These are phyloP conservation scores for Cephus pulcher DNA, from an alignment of 2,888 invertebrate genomes.

Conservation along the genomic window DNA sequence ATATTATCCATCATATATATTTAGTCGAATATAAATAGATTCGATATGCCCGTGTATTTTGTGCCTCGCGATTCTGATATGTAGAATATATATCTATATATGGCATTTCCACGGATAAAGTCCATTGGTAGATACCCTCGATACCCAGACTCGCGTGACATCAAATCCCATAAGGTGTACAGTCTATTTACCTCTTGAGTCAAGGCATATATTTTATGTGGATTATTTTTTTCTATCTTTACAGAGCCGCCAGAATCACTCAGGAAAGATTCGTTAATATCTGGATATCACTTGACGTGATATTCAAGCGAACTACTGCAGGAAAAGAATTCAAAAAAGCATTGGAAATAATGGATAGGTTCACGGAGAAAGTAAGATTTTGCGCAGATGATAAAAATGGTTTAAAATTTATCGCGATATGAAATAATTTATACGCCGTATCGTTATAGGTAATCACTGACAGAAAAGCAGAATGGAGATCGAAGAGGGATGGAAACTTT, in stretches of 20 bases:
- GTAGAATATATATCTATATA: too few relatives aligned
- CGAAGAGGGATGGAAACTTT: slow-evolving; percentile 37
- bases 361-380: slow-evolving; percentile 67
- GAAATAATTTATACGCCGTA: not conserved
- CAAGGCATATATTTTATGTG: too few relatives aligned
- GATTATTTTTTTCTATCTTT: slow-evolving; percentile 16
- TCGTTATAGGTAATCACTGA: slow-evolving; percentile 48
- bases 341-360: slow-evolving; percentile 68
- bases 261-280: slow-evolving; percentile 66
- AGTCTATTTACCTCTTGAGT: too few relatives aligned
- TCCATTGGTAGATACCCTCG: too few relatives aligned
- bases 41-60: too few relatives aligned
- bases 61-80: too few relatives aligned
- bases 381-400: not conserved
- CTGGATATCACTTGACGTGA: slow-evolving; percentile 68
- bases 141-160: too few relatives aligned
- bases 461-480: slow-evolving; percentile 44
- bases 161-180: too few relatives aligned
- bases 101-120: too few relatives aligned
- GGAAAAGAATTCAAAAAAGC: slow-evolving; percentile 67
- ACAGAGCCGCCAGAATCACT: slow-evolving; percentile 60
- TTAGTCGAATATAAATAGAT: too few relatives aligned
- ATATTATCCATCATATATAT: not conserved
- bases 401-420: not conserved
- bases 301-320: slow-evolving; percentile 66